Base-by-base conservation (phyloP, 1,140 invertebrate genomes). In the Bombus haemorrhoidalis region DNA sequence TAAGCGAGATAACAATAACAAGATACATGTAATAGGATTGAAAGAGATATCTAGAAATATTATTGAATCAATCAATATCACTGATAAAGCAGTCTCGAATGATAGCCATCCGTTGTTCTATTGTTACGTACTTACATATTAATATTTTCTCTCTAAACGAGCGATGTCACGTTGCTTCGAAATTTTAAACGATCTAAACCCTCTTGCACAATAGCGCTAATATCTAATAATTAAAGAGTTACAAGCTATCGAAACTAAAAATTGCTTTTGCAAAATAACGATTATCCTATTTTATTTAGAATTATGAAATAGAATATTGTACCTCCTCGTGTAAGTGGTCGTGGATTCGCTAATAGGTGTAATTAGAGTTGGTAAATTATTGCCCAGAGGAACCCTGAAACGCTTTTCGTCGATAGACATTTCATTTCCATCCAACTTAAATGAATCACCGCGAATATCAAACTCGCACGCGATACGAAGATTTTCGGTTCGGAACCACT, bases 141-240 rank as follows among this genome's bases (percentile, higher is more conserved):
- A 25, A 37, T 37, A 37, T 37, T 59, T 25, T 84, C 5, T 84
- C 37, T 34, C 18, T 10, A 1, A 25, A 37, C 71, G 39, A 64
- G 53, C 15, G 9, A 34, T 62, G 66, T 3, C 57, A 62, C 82
- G 53, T 71, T 59, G 82, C 66, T 71, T 79, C 75, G 69, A 41
- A 18, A 47, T 57, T 9, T 41, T 32, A 41, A 59, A 12, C 25
- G 13, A 28, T n/a, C 4, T 8, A 32, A 2, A 53, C 47, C 18
- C 5, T 22, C 18, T 22, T 53, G 47, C 47, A 8, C 18, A 53
- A 53, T 53, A 53, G 6, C 18, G 1, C 18, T 22, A 53, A 22
- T 22, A 53, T 22, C 1, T n/a, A n/a, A n/a, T n/a, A n/a, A n/a
- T n/a, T n/a, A n/a, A n/a, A n/a, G 47, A 18, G 18, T 53, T 53